phyloP scores from a whole-genome alignment of 2,113 vertebrate genomes.

The Arizona elegans region DNA sequence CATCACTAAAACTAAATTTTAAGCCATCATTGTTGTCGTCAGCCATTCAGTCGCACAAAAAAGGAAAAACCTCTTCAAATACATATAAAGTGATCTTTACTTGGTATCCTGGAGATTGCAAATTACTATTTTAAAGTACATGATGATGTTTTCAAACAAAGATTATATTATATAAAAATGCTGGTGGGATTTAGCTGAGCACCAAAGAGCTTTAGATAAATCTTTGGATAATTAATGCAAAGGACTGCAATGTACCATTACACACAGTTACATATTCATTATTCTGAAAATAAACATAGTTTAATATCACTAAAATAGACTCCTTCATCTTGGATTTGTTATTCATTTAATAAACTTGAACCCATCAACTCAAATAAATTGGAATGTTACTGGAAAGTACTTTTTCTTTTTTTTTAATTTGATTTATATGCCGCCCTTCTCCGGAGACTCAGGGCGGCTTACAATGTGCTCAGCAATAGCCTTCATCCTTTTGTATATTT shows the following conservation, averaged over 20 bases:
- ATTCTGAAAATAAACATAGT: background rate
- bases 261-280: background rate
- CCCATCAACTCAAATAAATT: background rate
- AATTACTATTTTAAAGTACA: slow-evolving; percentile 38
- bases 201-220: background rate
- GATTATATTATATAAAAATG: background rate
- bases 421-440: too few relatives aligned
- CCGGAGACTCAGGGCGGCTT: too few relatives aligned
- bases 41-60: background rate
- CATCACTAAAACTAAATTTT: slow-evolving; percentile 37
- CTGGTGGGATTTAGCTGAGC: background rate
- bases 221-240: slow-evolving; percentile 25
- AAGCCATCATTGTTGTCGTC: background rate
- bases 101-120: slow-evolving; percentile 1
- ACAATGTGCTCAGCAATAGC: too few relatives aligned
- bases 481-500: too few relatives aligned
- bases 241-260: background rate
- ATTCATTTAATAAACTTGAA: background rate
- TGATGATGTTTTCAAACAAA: slow-evolving; percentile 23
- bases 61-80: background rate
- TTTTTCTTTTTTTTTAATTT: too few relatives aligned
- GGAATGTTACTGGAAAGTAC: background rate
- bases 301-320: background rate
- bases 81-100: slow-evolving; percentile 27
- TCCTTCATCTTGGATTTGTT: background rate